Base-by-base conservation (phyloP, 2,888 invertebrate genomes). In the Lycocerus yunnanus region DNA sequence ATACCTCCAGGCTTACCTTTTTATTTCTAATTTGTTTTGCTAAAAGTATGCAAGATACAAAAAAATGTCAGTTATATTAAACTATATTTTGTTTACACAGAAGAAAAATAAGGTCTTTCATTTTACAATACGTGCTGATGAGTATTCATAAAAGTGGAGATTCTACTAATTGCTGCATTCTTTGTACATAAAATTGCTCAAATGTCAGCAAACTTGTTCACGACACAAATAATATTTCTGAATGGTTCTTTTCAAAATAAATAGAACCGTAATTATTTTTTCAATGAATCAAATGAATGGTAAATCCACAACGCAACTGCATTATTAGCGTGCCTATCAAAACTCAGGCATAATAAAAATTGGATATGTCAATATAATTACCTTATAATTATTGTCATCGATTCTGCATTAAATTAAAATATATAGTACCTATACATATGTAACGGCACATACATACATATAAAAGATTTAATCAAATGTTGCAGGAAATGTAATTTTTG, bases 1-100 rank as follows among this genome's bases (percentile, higher is more conserved):
- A 15, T 59, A 61, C 65, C 76, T 67, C 10, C 24, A 11, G 68
- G 76, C 63, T 27, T 14, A 13, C 14, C 13, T 59, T 68, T 68
- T 72, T 68, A 68, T 13, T 70, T 5, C 15, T 18, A 18, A 63
- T 18, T 63, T 63, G 43, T 43, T 43, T 43, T 43, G n/a, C 43
- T 43, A 43, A 43, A 43, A 43, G 43, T 43, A 43, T 43, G 43
- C 43, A 43, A 43, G 43, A 43, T 27, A 43, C 43, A n/a, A 43
- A 43, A n/a, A 43, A n/a, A 43, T n/a, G 43, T 43, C 43, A 43
- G 43, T 43, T 43, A 43, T 43, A n/a, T 43, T 43, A 43, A 43
- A 43, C n/a, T 43, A 43, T 8, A 43, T 43, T 43, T 43, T 43
- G n/a, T 43, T n/a, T 43, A n/a, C n/a, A 43, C 5, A 43, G 13